Percentiles rank a stretch among this genome's conserved stretches.
These are phyloP conservation scores for Hybos culiciformis DNA, from an alignment of 2,888 invertebrate genomes.

Conservation along the genomic window DNA sequence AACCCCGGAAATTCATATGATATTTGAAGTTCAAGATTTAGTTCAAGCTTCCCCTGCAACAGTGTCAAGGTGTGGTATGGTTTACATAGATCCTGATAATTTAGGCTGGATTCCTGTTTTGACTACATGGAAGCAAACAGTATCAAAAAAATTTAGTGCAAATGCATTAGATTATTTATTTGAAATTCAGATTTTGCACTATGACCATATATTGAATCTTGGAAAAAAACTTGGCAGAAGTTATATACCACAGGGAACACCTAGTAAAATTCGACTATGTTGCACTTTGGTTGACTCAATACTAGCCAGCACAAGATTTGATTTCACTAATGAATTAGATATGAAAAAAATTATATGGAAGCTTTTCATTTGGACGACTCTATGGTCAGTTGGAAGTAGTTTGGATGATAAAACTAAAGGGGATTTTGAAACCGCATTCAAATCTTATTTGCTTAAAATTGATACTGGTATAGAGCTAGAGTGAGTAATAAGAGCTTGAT, in stretches of 20 bases:
- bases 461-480: too few species aligned
- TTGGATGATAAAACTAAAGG: too few species aligned
- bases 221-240: conserved; percentile 54
- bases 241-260: conserved; percentile 69
- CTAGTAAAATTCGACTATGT: too few species aligned
- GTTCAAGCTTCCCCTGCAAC: conserved; percentile 86
- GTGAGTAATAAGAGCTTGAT: too few species aligned
- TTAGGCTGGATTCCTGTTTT: conserved; percentile 70
- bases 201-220: conserved; percentile 51
- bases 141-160: conserved; percentile 39
- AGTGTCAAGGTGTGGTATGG: conserved; percentile 75
- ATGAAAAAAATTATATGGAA: too few species aligned
- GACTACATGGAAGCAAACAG: conserved; percentile 54
- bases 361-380: too few species aligned
- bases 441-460: too few species aligned
- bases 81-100: conserved; percentile 75
- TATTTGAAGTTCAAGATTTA: conserved; percentile 75
- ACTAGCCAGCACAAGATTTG: too few species aligned
- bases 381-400: too few species aligned
- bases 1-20: conserved; percentile 77
- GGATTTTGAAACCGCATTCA: too few species aligned
- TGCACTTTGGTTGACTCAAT: too few species aligned
- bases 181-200: conserved; percentile 48
- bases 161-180: conserved; percentile 49
- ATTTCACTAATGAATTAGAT: too few species aligned